Evolutionary conservation across 2,113 vertebrate genomes (phyloP), one percentile per base, ranked within the genome.

Genomic region (cattle (Bos taurus)): DNA sequence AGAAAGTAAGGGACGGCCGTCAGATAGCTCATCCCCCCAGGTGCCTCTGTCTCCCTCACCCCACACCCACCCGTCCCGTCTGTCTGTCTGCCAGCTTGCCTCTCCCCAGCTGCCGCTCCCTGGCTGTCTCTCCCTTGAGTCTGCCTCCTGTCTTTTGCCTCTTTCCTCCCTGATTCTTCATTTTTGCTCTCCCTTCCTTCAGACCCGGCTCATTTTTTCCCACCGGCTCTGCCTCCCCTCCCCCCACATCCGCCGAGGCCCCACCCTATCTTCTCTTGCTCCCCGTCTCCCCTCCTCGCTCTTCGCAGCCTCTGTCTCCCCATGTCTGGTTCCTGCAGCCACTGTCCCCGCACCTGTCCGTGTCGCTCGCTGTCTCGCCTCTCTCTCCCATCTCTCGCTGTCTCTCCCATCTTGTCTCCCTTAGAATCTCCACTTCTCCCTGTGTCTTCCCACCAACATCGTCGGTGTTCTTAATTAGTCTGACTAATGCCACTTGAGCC

Each of bases 401-500:
- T 50, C 56, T 77, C 36, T 64, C 33, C 59, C 90, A 43, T 17
- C 17, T 57, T 60, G 17, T 59, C 54, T 92, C 86, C 60, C 19
- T 88, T 57, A 26, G 40, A 46, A 40, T 71, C 46, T 43, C 83
- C 33, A 56, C 90, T 67, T 96, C 50, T 92, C 62, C 46, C 78
- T 48, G 62, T 3, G 25, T 92, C 82, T 59, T 54, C 92, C 57
- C 74, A 80, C 71, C 0, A 2, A 28, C n/a, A 26, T 87, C 67
- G 83, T 91, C 91, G 50, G 48, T 36, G 87, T 62, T 88, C 74
- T 88, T 86, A 92, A 94, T 85, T 64, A 91, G 87, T 91, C 91
- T 94, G 96, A 94, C 95, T 88, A 97, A 97, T 52, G 71, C 64
- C 64, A 56, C 8, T 13, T 4, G 30, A 81, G 81, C 78, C 50